Evolutionary conservation across 2,797 vertebrate species (phyloP), one percentile per base, ranked within the genome.

Genomic region (Labeo calbasu): DNA sequence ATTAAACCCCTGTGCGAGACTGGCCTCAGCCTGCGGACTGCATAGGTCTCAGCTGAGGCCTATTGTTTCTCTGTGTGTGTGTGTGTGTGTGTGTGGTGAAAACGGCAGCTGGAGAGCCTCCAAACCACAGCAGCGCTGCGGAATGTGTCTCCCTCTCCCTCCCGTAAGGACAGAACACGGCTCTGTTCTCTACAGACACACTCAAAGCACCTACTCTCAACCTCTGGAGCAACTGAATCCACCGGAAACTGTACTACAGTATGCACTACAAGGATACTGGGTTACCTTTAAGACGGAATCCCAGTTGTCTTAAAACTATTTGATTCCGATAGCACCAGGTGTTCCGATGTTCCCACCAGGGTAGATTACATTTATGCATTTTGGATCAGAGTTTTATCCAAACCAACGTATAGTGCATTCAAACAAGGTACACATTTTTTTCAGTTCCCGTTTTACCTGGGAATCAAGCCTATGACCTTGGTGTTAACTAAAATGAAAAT

Each of bases 101-200:
- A 5, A 36, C 57, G 81, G 89, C 90, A 88, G 89, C 91, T 94
- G 93, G 93, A 94, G 87, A 87, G 73, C 51, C 85, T 93, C 93
- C 92, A 94, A 89, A 91, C 88, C 92, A 93, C 91, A 92, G 83
- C 86, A 88, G 88, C 87, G 90, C 90, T 86, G 61, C 88, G 90
- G 92, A 94, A 94, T 94, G 92, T 87, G 72, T 86, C 84, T 77
- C 73, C 53, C 65, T 86, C 82, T 77, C 72, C 48, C 65, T 86
- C 82, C 81, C 69, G 71, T 81, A 81, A 84, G 79, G 63, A 82
- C 83, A 84, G 79, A 86, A 86, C 77, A 86, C 76, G 89, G 88
- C 72, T 89, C 86, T 88, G 89, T 89, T 91, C 84, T 89, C 82
- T 85, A 89, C 90, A 79, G 84, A 14, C 71, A 87, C 79, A 72